These are phyloP conservation scores for Schlechtendalia chinensis DNA, from an alignment of 1,140 invertebrate species.

Conservation along the genomic window DNA sequence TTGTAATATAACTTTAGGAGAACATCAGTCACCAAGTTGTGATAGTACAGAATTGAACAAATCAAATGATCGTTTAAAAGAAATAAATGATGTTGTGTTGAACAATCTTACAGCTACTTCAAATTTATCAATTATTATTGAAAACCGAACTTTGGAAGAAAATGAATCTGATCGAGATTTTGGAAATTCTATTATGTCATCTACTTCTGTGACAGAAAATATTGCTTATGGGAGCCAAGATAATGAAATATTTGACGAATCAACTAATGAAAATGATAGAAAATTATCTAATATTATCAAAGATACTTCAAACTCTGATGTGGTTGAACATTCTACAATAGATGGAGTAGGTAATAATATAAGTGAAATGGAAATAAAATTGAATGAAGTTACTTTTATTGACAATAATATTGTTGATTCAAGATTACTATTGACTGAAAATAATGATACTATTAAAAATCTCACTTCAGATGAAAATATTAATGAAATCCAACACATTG, in stretches of 20 bases:
- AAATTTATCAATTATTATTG: conserved; percentile 28
- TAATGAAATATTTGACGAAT: background rate
- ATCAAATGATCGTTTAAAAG: background rate
- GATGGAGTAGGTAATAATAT: background rate
- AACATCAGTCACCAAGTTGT: background rate
- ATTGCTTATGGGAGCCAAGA: too few species aligned
- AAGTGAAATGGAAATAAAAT: background rate
- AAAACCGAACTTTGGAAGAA: conserved; percentile 30
- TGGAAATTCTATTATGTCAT: background rate
- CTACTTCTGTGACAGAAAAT: background rate
- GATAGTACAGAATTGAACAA: background rate
- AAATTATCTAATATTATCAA: background rate
- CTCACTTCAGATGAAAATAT: background rate
- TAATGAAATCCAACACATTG: background rate
- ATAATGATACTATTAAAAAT: background rate
- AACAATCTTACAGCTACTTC: background rate
- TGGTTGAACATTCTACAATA: background rate
- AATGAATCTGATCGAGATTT: background rate
- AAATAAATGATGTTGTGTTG: too few species aligned
- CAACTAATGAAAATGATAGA: background rate
- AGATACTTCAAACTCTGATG: background rate
- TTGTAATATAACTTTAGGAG: background rate
- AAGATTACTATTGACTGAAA: background rate
- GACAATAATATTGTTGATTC: background rate
- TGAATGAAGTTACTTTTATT: background rate